phyloP scores from a whole-genome alignment of 2,888 invertebrate genomes.

The Phengaris arion region DNA sequence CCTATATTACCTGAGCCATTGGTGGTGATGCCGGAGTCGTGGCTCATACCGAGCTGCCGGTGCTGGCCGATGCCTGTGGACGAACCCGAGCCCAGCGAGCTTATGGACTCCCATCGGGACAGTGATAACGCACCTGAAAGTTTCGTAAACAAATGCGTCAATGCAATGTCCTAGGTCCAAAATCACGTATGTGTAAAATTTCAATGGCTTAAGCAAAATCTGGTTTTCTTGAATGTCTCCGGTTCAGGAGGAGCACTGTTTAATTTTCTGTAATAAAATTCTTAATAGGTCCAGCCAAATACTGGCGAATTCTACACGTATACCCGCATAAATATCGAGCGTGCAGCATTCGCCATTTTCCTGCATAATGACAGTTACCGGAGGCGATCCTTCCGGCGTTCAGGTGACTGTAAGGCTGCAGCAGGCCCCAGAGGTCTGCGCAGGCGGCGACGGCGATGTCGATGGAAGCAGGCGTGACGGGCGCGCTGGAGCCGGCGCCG shows the following conservation, averaged over 20 bases:
- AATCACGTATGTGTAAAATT: no score
- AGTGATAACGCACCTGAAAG: constrained; percentile 87
- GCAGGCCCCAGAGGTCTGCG: constrained; percentile 92
- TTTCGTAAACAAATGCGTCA: background rate
- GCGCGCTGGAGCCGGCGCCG: constrained; percentile 62
- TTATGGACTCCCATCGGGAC: constrained; percentile 89
- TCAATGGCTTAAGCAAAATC: no score
- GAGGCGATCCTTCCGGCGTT: constrained; percentile 93
- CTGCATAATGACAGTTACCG: constrained; percentile 67
- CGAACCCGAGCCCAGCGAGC: constrained; percentile 80
- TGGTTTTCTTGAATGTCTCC: no score
- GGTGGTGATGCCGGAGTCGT: constrained; percentile 72
- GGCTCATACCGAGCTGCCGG: constrained; percentile 65
- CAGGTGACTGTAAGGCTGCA: constrained; percentile 94
- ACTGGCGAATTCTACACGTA: background rate
- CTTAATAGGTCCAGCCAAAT: no score
- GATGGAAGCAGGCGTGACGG: constrained; percentile 88
- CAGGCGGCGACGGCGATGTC: constrained; percentile 92
- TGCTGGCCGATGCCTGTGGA: constrained; percentile 63
- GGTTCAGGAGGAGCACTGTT: no score
- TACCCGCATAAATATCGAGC: background rate
- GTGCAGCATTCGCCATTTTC: background rate
- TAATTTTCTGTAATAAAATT: no score
- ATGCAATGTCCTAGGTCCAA: no score
- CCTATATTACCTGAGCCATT: constrained; percentile 62